Base-by-base conservation (phyloP, 2,113 vertebrate genomes). In the Nothocercus nigrocapillus region DNA sequence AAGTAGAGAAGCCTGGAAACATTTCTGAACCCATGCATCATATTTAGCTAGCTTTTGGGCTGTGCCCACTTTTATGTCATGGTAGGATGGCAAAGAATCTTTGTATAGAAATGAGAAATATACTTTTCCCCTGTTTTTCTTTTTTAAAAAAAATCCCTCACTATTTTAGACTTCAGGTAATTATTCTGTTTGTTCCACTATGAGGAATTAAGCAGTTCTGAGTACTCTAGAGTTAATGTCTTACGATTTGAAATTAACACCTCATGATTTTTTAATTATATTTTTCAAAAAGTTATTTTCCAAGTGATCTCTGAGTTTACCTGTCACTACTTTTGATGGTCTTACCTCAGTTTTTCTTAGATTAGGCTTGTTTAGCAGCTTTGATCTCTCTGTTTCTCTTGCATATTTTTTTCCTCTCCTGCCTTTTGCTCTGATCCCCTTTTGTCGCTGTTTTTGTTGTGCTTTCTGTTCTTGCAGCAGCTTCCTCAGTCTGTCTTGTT, bases 1-100 rank as follows among this genome's bases (percentile, higher is more conserved):
- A 85, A 94, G 96, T 40, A 59, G 96, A 97, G 92, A 64, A 96
- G 89, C 89, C 94, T 95, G 93, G 92, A 80, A 89, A 92, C 93
- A 89, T 94, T 89, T 78, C 84, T 79, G 82, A 94, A 89, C 83
- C 89, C 40, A 3, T 75, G 88, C 85, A 56, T 88, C 81, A 21
- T 67, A 74, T 90, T 61, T 28, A 7, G 75, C 27, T 42, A 5
- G 19, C 36, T 75, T 83, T 77, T 69, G 92, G 91, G 92, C 69
- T 87, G 62, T 92, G 85, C 91, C 82, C 67, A n/a, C 72, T 87
- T 87, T 54, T 76, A 53, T 59, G 74, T 59, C 27, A 5, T 40
- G 92, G 59, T 90, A 70, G 93, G 91, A 32, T 94, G 94, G 76
- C 69, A 79, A 56, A 96, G 82, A 95, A 75, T 89, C 64, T 93